Evolutionary conservation across 2,113 vertebrate species (phyloP).

Genomic region (Cygnus atratus): DNA sequence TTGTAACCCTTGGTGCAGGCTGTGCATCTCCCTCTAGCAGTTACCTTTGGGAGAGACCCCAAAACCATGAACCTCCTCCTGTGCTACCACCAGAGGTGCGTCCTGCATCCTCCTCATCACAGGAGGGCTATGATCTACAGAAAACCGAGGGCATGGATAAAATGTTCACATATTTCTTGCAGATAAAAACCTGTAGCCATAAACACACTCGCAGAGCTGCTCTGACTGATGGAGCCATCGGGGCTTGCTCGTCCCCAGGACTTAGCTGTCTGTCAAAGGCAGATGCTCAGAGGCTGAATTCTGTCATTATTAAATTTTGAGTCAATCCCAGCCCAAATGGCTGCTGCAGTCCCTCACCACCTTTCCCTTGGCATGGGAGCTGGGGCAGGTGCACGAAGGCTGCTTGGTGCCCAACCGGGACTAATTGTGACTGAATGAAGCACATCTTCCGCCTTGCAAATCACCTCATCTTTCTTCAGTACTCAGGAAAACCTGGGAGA

Average conservation of each 20-base stretch:
- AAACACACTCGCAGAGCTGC: neutral
- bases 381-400: neutral
- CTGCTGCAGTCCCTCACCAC: neutral
- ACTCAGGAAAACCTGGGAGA: neutral
- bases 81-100: neutral
- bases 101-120: fast-evolving
- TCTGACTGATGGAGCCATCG: neutral
- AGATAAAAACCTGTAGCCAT: neutral
- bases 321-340: neutral
- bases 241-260: neutral
- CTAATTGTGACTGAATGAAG: no score
- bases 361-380: neutral
- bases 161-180: neutral
- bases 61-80: neutral
- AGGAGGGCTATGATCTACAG: neutral
- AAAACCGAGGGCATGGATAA: neutral
- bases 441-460: neutral
- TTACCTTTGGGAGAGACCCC: neutral
- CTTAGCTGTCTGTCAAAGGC: neutral
- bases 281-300: neutral
- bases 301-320: neutral
- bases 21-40: neutral
- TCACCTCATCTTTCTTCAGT: neutral
- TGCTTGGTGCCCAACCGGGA: no score
- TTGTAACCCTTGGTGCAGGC: neutral